Base-by-base conservation (phyloP, 2,888 invertebrate genomes). In the Himalopsyche japonica region DNA sequence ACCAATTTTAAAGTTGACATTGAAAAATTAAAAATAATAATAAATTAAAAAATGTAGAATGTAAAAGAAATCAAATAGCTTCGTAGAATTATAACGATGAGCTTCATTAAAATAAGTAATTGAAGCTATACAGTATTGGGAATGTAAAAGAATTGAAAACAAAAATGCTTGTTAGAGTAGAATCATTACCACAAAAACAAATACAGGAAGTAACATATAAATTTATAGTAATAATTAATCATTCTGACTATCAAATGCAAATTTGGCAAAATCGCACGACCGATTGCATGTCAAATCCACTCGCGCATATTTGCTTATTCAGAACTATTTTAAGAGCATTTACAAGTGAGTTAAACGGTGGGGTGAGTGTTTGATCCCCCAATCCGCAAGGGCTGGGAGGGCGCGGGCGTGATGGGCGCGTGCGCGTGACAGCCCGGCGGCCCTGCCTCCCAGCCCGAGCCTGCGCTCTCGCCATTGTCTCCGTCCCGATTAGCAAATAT, bases 281-380 rank as follows among this genome's bases (percentile, higher is more conserved):
- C 83, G 82, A 81, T 79, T 81, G 84, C 82, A 80, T 84, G 86
- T 84, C 86, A 86, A 82, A 86, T 82, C 80, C 86, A 86, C 80
- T 83, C 70, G 84, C 81, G 80, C 81, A 76, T 57, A 34, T 70
- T 80, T 77, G 77, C 77, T 77, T 77, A 43, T 77, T 49, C 76
- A 76, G 32, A 24, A 79, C 70, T 80, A 43, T 48, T 82, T 80
- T 83, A 79, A 79, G 82, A 79, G 79, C 47, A 43, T 79, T 82
- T 32, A 64, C 37, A 82, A 70, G 70, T 70, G 70, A 70, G 70
- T 70, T 70, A 70, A 70, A 70, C 70, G 70, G 70, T 70, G 70
- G 70, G 70, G 70, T 70, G 70, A 70, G 70, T 70, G 70, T 12
- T 70, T 3, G 24, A 30, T 70, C 70, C 70, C 64, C 70, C 70